Evolutionary conservation across 2,888 invertebrate species (phyloP), one percentile per base, ranked within the genome.

Genomic region (Torymus texanus): DNA sequence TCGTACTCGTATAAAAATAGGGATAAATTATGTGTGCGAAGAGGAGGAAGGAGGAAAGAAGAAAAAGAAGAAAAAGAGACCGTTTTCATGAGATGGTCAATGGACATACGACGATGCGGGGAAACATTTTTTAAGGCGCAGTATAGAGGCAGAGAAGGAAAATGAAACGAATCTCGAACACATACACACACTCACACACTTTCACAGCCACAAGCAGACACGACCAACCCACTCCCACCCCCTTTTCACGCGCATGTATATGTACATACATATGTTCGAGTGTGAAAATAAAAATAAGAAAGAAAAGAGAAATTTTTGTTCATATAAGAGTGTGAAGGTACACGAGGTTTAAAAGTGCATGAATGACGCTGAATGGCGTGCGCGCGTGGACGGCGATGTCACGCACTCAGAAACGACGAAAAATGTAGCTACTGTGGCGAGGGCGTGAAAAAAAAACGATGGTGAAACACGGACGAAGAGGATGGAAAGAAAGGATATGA

Each of bases 221-320:
- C 10, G 10, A 41, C 41, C 41, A 5, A 67, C 56, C 75, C 66
- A 80, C 66, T 73, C 75, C 78, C 65, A 77, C 51, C 56, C 70
- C 41, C 41, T 41, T 75, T 78, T 78, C 62, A 66, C 73, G 79
- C 76, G 65, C 70, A 79, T 73, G 71, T 81, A 85, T 84, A 84
- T 84, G 82, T 83, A 84, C 83, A 84, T 85, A 84, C 83, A 84
- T 84, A 85, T 83, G 83, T 84, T 84, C 84, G 83, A 83, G 83
- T 84, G 81, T 78, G 81, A 82, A 81, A 80, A 80, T 80, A 72
- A 81, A 81, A 62, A 41, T 41, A 41, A 41, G 41, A 41, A 72
- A 68, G 21, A 21, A 21, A 72, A 81, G 56, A 58, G 16, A 82
- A 81, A 82, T 70, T 62, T 77, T 79, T 76, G 71, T 78, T 75